Evolutionary conservation across 2,888 invertebrate species (phyloP), one percentile per base, ranked within the genome.

Genomic region (Melieria omissa): DNA sequence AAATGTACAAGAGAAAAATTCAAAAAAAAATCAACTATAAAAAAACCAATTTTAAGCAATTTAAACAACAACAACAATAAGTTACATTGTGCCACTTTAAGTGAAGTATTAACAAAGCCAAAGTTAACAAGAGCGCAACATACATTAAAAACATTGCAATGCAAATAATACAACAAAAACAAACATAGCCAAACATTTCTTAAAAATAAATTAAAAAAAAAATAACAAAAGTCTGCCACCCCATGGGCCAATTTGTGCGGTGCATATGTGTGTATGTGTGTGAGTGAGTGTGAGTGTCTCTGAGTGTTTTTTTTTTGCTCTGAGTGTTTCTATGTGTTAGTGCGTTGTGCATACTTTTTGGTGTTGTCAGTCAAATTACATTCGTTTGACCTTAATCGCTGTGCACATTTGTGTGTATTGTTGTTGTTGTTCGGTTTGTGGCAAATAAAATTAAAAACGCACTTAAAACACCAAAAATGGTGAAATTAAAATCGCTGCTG

Each of bases 361-460:
- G 60, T 70, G 70, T 66, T 70, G 66, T 66, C 73, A 73, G 73
- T 73, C 70, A 66, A 65, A 58, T 70, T 70, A 55, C n/a, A 69
- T 77, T 47, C 42, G 62, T 78, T 68, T 72, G 83, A 84, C 81
- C 84, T 81, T 82, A 83, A 83, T 80, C 83, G 81, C 42, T 61
- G 58, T 47, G 42, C 45, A 70, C 52, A 79, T 73, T 64, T 73
- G 58, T 65, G 49, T 61, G 54, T 16, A n/a, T 14, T 44, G 7
- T 62, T 62, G 46, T 58, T 58, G n/a, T 54, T 29, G 47, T 60
- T 58, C 49, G 55, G 16, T 47, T 57, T 66, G 73, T 79, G 76
- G 74, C 63, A 71, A 65, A 14, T 6, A 60, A 60, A 67, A 46
- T 45, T 44, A 10, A 61, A 64, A 65, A 65, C 55, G 47, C 58